Percentiles rank a stretch among this genome's conserved stretches.
Conservation (phyloP, 2,888 invertebrate genomes). For the Phyllotreta striolata region DNA sequence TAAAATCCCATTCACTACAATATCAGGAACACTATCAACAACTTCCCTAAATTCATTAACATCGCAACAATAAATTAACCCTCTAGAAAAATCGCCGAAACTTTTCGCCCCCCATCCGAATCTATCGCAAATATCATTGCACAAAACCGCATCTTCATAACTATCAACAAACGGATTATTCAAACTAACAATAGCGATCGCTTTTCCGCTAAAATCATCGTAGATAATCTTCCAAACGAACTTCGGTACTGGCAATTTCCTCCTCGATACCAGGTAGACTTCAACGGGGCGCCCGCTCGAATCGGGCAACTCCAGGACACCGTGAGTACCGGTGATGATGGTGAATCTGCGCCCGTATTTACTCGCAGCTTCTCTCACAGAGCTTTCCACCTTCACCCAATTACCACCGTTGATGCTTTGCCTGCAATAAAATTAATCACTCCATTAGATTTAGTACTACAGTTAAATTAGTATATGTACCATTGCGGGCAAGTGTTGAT, state of each 20-base stretch:
- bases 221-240: slow-evolving; percentile 63
- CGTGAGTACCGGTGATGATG: slow-evolving; percentile 62
- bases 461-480: slow-evolving; percentile 55
- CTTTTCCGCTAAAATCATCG: slow-evolving; percentile 55
- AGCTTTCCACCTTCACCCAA: slow-evolving; percentile 63
- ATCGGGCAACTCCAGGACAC: slow-evolving; percentile 58
- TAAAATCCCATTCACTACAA: slow-evolving; percentile 45
- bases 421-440: too few species aligned
- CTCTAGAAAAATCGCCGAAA: slow-evolving; percentile 51
- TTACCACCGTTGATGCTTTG: slow-evolving; percentile 62
- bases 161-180: slow-evolving; percentile 62
- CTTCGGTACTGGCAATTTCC: slow-evolving; percentile 60
- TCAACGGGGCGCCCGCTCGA: slow-evolving; percentile 49
- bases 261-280: slow-evolving; percentile 57
- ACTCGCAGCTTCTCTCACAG: slow-evolving; percentile 58
- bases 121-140: slow-evolving; percentile 56
- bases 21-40: slow-evolving; percentile 40
- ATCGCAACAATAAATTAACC: slow-evolving; percentile 60
- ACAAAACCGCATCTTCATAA: slow-evolving; percentile 48
- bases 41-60: slow-evolving; percentile 50
- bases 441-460: too few species aligned
- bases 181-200: slow-evolving; percentile 63
- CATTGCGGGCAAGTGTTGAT: slow-evolving; percentile 64
- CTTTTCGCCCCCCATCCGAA: slow-evolving; percentile 53
- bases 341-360: slow-evolving; percentile 54